Conservation (phyloP, 2,797 vertebrate genomes). For the Pagetopsis macropterus region DNA sequence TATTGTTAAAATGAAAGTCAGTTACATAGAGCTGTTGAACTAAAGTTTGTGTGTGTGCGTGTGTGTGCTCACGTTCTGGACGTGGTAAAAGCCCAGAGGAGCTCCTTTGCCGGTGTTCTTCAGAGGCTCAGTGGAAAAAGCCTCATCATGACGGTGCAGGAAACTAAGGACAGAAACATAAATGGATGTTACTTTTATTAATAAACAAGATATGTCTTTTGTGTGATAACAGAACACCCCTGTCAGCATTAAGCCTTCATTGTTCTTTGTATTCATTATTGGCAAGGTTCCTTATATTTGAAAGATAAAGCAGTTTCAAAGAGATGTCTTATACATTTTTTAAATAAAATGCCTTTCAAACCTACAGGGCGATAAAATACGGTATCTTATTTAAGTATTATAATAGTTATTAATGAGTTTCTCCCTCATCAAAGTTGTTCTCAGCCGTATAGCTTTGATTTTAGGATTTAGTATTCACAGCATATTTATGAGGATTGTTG, state of each 20-base stretch:
- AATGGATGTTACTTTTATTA: constrained; percentile 9
- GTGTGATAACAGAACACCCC: too few relatives aligned
- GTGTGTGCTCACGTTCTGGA: constrained; percentile 92
- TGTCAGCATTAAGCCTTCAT: too few relatives aligned
- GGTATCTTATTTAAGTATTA: neutral
- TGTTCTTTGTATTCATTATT: too few relatives aligned
- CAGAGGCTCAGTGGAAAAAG: constrained; percentile 97
- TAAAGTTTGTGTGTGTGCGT: neutral
- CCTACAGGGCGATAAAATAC: neutral
- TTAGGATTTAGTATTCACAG: neutral
- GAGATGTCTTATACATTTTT: neutral
- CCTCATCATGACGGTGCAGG: constrained; percentile 98
- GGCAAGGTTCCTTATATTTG: neutral
- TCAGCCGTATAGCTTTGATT: neutral
- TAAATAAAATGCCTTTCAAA: neutral
- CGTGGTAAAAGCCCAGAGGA: constrained; percentile 95
- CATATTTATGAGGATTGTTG: constrained; percentile 7
- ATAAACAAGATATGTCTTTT: neutral
- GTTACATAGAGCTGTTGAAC: neutral
- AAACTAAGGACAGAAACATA: constrained; percentile 83
- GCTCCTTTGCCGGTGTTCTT: constrained; percentile 95
- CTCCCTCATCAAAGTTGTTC: neutral
- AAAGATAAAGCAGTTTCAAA: neutral
- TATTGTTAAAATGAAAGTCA: constrained; percentile 1
- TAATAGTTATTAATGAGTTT: neutral